phyloP scores from a whole-genome alignment of 2,888 invertebrate species.

The Horisme vitalbata region DNA sequence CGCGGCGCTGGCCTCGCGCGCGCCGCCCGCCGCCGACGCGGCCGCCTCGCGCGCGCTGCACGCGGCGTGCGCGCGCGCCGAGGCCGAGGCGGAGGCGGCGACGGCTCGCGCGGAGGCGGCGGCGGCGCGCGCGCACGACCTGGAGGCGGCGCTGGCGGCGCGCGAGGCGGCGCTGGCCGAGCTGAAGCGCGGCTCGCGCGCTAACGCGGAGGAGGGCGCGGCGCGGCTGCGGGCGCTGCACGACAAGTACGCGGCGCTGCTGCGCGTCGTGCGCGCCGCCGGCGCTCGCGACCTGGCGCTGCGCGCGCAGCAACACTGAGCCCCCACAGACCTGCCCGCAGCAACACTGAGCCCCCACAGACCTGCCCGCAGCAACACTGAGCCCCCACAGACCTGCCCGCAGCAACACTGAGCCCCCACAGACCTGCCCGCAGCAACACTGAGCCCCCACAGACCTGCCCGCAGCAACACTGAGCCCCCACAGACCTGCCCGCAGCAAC shows the following conservation, averaged over 20 bases:
- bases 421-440: no score
- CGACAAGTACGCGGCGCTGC: slow-evolving; percentile 83
- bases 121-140: slow-evolving; percentile 74
- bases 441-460: no score
- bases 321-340: no score
- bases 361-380: slow-evolving; percentile 74
- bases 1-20: slow-evolving; percentile 23
- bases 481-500: no score
- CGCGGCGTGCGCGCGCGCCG: slow-evolving; percentile 51
- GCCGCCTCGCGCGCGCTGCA: slow-evolving; percentile 43
- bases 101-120: slow-evolving; percentile 74
- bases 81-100: slow-evolving; percentile 68
- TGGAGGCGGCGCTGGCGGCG: slow-evolving; percentile 58
- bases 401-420: no score
- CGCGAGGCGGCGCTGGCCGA: slow-evolving; percentile 71
- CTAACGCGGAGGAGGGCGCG: slow-evolving; percentile 83
- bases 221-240: slow-evolving; percentile 81
- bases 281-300: slow-evolving; percentile 81
- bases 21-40: slow-evolving; percentile 27
- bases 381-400: no score
- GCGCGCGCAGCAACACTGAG: slow-evolving; percentile 56
- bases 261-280: slow-evolving; percentile 79
- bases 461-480: no score
- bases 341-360: slow-evolving; percentile 48
- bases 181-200: slow-evolving; percentile 72